These are phyloP conservation scores for Latrodectus geometricus DNA, from an alignment of 1,140 invertebrate species.

Conservation along the genomic window DNA sequence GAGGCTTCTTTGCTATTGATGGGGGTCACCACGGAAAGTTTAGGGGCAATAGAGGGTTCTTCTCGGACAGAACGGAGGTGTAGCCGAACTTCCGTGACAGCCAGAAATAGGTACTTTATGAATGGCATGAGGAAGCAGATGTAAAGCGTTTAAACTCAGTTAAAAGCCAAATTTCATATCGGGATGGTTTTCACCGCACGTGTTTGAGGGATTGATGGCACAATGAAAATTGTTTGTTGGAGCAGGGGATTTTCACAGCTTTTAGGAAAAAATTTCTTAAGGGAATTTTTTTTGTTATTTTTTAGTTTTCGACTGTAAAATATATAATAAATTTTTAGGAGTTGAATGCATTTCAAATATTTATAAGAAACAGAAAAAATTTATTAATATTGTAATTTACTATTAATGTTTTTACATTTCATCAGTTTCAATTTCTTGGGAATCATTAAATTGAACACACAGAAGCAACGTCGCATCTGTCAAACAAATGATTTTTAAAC, in stretches of 20 bases:
- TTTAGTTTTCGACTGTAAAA: too few relatives aligned
- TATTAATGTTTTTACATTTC: too few relatives aligned
- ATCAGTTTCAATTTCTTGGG: too few relatives aligned
- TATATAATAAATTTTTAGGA: too few relatives aligned
- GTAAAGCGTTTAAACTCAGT: background rate
- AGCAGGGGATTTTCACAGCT: background rate
- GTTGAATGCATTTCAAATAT: too few relatives aligned
- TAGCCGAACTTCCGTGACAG: conserved; percentile 5
- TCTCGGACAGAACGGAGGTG: too few relatives aligned
- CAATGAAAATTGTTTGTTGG: background rate
- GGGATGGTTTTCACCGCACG: background rate
- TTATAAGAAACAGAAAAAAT: too few relatives aligned
- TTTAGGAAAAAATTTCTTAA: background rate
- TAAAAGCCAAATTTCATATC: background rate
- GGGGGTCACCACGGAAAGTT: background rate
- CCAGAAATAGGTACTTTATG: background rate
- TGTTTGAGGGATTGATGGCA: too few relatives aligned
- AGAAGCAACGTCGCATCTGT: too few relatives aligned
- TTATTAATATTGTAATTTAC: too few relatives aligned
- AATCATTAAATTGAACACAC: too few relatives aligned
- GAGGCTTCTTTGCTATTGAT: background rate
- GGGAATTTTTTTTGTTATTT: background rate
- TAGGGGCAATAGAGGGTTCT: background rate
- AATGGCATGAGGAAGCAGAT: background rate
- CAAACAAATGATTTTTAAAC: too few relatives aligned